Base-by-base conservation (phyloP, 1,140 invertebrate species). In the Zaprionus capensis region DNA sequence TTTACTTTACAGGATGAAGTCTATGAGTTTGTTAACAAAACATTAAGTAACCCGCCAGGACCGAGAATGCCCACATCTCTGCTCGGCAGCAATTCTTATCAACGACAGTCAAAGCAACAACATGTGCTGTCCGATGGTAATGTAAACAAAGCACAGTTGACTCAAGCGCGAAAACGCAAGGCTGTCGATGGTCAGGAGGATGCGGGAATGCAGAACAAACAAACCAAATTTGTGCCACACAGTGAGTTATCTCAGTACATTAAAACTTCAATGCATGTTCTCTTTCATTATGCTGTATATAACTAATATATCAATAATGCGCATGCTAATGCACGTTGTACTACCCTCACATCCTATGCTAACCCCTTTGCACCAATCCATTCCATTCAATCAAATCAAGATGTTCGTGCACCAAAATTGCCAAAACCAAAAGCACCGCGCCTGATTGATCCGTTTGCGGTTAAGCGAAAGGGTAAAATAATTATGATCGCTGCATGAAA, bases 21-120 rank as follows among this genome's bases (percentile, higher is more conserved):
- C 31, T 94, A 93, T 1, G 95, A 95, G 59, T 95, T 95, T 90
- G 87, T 95, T 1, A 94, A 94, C 15, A 94, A 93, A 20, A 94
- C 95, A 22, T 78, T 96, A 22, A 78, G 94, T 11, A 94, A 95
- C 76, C 95, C 95, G 4, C 94, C 94, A 74, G 95, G 95, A 5
- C 84, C 95, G 5, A 94, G 95, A 15, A 76, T 95, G 53, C 93
- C 95, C 41, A 88, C 65, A 0, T 72, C 73, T 0, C 38, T 90
- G 7, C 53, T 76, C 15, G 59, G 77, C 20, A 76, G 65, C 46
- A 75, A 71, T 14, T 65, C 66, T 4, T 87, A 76, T 46, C 81
- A 90, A 34, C 81, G 81, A 0, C 71, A 66, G 24, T 24, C 51
- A 5, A 87, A 87, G 17, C 76, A 78, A 15, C 57, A 63, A 34